These are phyloP conservation scores for Alectura lathami DNA, from an alignment of 2,113 vertebrate genomes.

Conservation along the genomic window DNA sequence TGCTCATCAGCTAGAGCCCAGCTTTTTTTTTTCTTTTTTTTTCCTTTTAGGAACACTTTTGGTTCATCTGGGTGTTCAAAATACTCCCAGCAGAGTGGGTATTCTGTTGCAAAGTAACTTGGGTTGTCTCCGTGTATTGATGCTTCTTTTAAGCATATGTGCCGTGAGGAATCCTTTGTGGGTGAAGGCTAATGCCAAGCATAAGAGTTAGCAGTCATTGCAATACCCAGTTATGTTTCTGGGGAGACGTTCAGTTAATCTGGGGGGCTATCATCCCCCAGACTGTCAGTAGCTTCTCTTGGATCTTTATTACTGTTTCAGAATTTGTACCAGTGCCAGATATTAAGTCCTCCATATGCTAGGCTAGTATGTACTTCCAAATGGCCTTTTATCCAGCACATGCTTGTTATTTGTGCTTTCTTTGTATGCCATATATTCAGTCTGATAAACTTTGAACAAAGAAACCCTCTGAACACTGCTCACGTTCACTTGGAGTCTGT, in stretches of 20 bases:
- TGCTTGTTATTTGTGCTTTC: not conserved
- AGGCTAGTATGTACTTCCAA: not conserved
- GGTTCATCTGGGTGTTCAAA: not conserved
- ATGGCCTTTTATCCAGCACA: not conserved
- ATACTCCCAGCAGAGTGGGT: not conserved
- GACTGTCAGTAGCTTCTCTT: not conserved
- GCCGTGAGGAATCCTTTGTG: not conserved
- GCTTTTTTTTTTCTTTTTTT: not conserved
- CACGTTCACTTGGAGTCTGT: not conserved
- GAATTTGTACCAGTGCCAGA: not conserved
- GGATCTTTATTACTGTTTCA: not conserved
- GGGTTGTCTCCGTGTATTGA: not conserved
- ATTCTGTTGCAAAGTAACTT: not conserved
- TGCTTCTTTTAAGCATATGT: not conserved
- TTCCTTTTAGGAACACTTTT: not conserved
- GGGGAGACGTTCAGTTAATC: not conserved
- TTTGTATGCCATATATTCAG: not conserved
- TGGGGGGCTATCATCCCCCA: not conserved
- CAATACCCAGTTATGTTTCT: not conserved
- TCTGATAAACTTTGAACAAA: constrained; percentile 5
- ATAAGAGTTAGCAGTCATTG: not conserved
- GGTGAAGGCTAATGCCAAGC: not conserved
- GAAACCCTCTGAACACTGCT: not conserved
- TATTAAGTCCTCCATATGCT: not conserved
- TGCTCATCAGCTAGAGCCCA: not conserved